These are phyloP conservation scores for Cossypha caffra DNA, from an alignment of 2,797 vertebrate species.

Conservation along the genomic window DNA sequence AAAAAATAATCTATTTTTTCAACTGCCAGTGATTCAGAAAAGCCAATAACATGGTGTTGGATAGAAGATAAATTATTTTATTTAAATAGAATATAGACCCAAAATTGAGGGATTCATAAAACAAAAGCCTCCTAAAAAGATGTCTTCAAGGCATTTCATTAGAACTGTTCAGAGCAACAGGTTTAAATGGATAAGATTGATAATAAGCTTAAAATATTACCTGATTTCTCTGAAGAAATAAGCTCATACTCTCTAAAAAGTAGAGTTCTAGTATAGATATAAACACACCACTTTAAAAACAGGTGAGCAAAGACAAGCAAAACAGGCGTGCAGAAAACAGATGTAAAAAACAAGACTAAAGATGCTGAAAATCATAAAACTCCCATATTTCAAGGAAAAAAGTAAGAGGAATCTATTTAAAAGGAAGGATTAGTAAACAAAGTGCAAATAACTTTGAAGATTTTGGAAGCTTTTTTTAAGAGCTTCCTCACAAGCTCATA, in stretches of 20 bases:
- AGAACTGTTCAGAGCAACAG: not conserved
- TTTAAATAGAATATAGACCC: not conserved
- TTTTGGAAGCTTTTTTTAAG: not conserved
- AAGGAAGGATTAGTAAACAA: not conserved
- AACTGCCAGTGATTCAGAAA: not conserved
- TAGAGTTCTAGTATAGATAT: not conserved
- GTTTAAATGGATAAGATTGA: not conserved
- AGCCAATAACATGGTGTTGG: not conserved
- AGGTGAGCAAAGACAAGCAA: not conserved
- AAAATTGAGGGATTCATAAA: not conserved
- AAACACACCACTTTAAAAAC: not conserved
- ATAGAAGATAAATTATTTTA: not conserved
- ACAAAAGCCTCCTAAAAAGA: not conserved
- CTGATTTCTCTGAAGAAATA: not conserved
- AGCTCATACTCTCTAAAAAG: not conserved
- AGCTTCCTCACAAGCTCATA: not conserved
- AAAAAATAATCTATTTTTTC: not conserved
- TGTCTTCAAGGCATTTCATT: not conserved
- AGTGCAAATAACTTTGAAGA: not conserved
- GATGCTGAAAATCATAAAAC: not conserved
- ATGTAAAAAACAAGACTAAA: not conserved
- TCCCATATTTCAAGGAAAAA: accelerated
- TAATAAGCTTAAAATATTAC: constrained; percentile 2
- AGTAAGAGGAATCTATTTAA: not conserved
- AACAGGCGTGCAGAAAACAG: accelerated